Evolutionary conservation across 2,797 vertebrate genomes (phyloP), one percentile per base, ranked within the genome.

Genomic region (Xiphophorus birchmanni): DNA sequence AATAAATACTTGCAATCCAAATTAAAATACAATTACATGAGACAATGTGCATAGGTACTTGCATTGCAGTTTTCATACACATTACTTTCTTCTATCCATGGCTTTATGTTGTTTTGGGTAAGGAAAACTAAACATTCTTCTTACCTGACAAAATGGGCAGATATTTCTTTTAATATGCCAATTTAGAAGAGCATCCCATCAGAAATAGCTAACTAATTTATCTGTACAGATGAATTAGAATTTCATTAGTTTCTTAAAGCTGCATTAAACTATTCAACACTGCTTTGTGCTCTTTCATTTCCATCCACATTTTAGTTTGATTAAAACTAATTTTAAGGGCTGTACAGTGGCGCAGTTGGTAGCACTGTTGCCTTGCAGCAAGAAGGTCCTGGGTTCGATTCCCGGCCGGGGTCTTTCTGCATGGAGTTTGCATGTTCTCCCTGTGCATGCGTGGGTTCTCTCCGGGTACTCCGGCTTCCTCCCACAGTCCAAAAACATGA

Each of bases 131-230:
- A 88, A 73, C 42, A 52, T 72, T 32, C 32, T 50, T 75, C 73
- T 42, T 65, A 76, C 80, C 80, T 84, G 42, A 88, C 84, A 86
- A 78, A 37, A 52, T 75, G 77, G 23, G 2, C 0, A 29, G 29
- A 17, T 65, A 63, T 90, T 91, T 84, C 72, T 89, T 90, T 84
- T 81, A 60, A 82, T 80, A 85, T 79, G 60, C 32, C 79, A 79
- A 72, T 86, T 76, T 84, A 67, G 79, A 88, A 40, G 42, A 79
- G 84, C 60, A 78, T 69, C 50, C 69, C 79, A 74, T 80, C 52
- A 58, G 78, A 78, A 85, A 76, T 26, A 69, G 74, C 26, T 4
- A n/a, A 56, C 26, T 29, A 29, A 60, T 29, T 60, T 60, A n/a
- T 11, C 75, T 3, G 23, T 65, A 79, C 75, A 18, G 65, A 86